Percentiles rank a stretch among this genome's conserved stretches.
Conservation (phyloP, 2,888 invertebrate species). For the Gymnoscelis rufifasciata region DNA sequence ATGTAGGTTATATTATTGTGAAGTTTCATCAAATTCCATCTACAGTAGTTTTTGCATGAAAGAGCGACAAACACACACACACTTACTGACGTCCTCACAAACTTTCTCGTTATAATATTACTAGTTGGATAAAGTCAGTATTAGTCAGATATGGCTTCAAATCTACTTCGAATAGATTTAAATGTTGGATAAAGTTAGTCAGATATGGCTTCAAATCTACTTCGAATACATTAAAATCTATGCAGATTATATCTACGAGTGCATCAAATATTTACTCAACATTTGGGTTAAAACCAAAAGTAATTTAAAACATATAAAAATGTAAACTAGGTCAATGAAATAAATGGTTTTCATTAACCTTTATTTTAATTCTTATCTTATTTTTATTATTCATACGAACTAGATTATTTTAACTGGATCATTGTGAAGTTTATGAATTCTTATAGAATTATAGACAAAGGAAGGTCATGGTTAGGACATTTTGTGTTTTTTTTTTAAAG, state of each 20-base stretch:
- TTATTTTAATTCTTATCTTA: not conserved
- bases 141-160: not conserved
- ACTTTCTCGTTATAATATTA: not conserved
- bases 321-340: slow-evolving; percentile 1
- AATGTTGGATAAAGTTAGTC: not conserved
- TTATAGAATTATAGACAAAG: slow-evolving; percentile 4
- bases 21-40: no score
- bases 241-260: no score
- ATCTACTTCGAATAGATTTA: no score
- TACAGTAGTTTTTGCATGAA: no score
- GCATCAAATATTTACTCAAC: not conserved
- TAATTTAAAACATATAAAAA: slow-evolving; percentile 1
- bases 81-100: no score
- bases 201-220: no score
- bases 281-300: not conserved
- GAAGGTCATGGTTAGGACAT: slow-evolving; percentile 12
- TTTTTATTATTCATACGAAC: slow-evolving; percentile 1
- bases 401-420: not conserved
- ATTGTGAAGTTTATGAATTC: no score
- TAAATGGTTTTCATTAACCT: not conserved
- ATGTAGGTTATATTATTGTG: no score
- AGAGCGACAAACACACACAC: no score
- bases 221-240: no score
- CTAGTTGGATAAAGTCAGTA: not conserved
- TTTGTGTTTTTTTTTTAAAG: slow-evolving; percentile 1